Base-by-base conservation (phyloP, 2,113 vertebrate species). In the Daboia siamensis region DNA sequence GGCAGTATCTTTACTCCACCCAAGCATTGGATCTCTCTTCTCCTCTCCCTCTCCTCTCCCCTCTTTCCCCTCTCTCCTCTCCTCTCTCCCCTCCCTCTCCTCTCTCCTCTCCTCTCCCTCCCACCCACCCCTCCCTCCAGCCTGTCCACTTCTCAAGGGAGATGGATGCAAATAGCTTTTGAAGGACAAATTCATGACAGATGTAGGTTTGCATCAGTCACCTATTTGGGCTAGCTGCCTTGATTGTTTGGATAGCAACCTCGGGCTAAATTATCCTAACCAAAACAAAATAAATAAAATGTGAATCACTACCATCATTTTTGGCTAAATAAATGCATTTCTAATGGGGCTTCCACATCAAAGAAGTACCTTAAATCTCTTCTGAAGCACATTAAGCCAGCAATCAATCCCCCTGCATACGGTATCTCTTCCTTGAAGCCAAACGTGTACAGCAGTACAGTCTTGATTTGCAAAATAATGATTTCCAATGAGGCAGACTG, bases 81-180 rank as follows among this genome's bases (percentile, higher is more conserved):
- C 21, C 57, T 20, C 23, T 59, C 56, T 23, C 6, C 5, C 5
- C 10, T 12, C 11, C 1, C 9, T 13, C 29, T 8, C 1, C 26
- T 15, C 4, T 8, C 7, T 1, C 2, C 2, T 0, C 61, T 2
- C 4, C 4, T 0, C 24, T 7, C 3, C 12, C 2, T 9, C 64
- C 5, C 26, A 5, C 26, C 64, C 4, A 15, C 29, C 39, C 7
- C 74, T 80, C 33, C 3, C 33, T 44, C 74, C 74, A 80, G 74
- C 17, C 39, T 44, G 33, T 44, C 33, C 33, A 21, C n/a, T 80
- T 80, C 15, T 8, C 69, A 20, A 39, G 15, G 5, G 2, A 33
- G 64, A 15, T 13, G 61, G 29, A 69, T 17, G 13, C 29, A 39
- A 39, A 80, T 80, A 39, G 69, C 39, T 20, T 39, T 39, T 9